Base-by-base conservation (phyloP, 2,888 invertebrate species). In the Eupithecia pulchellata region DNA sequence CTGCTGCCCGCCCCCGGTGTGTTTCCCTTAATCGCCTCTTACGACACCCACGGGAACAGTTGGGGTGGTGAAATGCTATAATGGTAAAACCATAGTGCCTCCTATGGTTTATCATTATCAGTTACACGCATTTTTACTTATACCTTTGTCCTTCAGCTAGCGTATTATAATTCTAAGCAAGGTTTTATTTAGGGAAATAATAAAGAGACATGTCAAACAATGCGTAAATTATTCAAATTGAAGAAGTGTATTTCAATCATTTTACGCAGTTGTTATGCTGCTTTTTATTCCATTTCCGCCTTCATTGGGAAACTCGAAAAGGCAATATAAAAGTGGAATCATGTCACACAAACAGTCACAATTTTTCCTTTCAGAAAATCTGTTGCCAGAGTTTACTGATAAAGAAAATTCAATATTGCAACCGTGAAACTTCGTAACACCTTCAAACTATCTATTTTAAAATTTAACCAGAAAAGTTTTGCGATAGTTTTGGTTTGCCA, bases 391-490 rank as follows among this genome's bases (percentile, higher is more conserved):
- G 29, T 58, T 29, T 30, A 52, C 25, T 65, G 69, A 30, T 39
- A 65, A 29, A 61, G 65, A 65, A 65, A 65, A 71, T 34, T 27
- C 57, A 55, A 57, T 34, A 68, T 61, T 68, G 64, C 65, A 55
- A 61, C 36, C 17, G 47, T 11, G 64, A 65, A 65, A 71, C 61
- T 67, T 60, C n/a, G 13, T 47, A 14, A 42, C 29, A 58, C 27
- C 30, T 64, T 61, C 61, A 34, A 60, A 9, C 58, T 36, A 70
- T 57, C 52, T 36, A 58, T 64, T 57, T 52, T 57, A 58, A 64
- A 73, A 66, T 72, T 47, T 64, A 66, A 68, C 66, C 64, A 72
- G 68, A 73, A 74, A 71, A 74, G 69, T 74, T 72, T 65, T 32
- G 61, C 62, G 64, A 63, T 64, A 67, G 67, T 75, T 73, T 66